Conservation (phyloP, 2,113 vertebrate genomes). For the Paraplagusia blochii region DNA sequence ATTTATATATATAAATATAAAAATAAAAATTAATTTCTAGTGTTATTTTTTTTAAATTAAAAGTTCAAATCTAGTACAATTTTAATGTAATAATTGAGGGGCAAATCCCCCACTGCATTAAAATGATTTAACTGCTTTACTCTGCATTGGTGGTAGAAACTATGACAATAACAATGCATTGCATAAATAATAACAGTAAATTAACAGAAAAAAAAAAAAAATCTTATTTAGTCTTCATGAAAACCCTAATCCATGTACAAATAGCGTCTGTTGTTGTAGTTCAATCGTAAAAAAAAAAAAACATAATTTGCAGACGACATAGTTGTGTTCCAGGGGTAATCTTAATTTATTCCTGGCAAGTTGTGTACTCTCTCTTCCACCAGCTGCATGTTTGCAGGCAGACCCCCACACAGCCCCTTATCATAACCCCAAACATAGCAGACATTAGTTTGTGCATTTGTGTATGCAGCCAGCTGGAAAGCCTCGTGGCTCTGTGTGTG, state of each 20-base stretch:
- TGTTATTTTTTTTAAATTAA: no score
- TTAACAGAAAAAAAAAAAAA: background rate
- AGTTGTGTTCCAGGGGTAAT: background rate
- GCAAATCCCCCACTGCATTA: no score
- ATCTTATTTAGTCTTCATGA: background rate
- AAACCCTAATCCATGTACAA: background rate
- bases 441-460: conserved; percentile 29
- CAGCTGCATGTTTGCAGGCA: conserved; percentile 34
- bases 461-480: conserved; percentile 32
- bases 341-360: conserved; percentile 12
- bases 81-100: no score
- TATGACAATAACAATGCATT: no score
- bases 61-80: no score
- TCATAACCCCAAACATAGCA: conserved; percentile 47
- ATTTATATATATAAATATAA: no score
- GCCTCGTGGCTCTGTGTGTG: conserved; percentile 21
- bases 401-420: conserved; percentile 25
- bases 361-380: conserved; percentile 8
- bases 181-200: no score
- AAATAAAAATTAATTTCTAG: no score
- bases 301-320: background rate
- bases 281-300: background rate
- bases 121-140: no score
- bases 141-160: no score
- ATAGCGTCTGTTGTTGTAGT: background rate